Evolutionary conservation across 2,113 vertebrate genomes (phyloP).

Genomic region (Sminthopsis crassicaudata): DNA sequence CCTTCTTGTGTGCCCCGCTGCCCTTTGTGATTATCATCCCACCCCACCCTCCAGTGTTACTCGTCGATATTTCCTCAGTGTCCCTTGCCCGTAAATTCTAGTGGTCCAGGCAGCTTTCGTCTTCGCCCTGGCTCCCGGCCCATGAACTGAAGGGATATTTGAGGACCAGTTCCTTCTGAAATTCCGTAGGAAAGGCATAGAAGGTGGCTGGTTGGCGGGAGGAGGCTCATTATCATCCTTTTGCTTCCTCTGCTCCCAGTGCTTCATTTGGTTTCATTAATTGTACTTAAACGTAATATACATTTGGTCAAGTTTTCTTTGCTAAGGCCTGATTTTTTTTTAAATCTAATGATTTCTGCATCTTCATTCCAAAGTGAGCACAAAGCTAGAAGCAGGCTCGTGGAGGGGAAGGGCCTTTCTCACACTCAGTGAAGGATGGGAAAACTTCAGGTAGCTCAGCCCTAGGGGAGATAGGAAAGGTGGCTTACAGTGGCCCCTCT

Average conservation of each 20-base stretch:
- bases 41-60: conserved; percentile 57
- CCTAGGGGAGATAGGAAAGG: conserved; percentile 8
- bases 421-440: not conserved
- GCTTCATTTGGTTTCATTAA: conserved; percentile 84
- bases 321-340: conserved; percentile 81
- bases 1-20: conserved; percentile 22
- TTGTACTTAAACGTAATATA: conserved; percentile 81
- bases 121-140: not conserved
- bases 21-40: conserved; percentile 31
- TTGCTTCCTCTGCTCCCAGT: conserved; percentile 71
- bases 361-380: conserved; percentile 53
- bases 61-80: fast-evolving
- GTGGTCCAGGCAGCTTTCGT: conserved; percentile 70
- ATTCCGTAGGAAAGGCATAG: not conserved
- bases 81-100: conserved; percentile 36
- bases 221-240: conserved; percentile 69
- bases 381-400: conserved; percentile 47
- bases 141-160: conserved; percentile 41
- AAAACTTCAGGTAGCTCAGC: not conserved
- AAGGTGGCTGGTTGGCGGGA: conserved; percentile 40
- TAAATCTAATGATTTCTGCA: conserved; percentile 79
- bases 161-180: not conserved
- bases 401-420: conserved; percentile 59
- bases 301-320: conserved; percentile 83
- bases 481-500: not conserved